These are phyloP conservation scores for Planococcus citri DNA, from an alignment of 1,140 invertebrate species.

Conservation along the genomic window DNA sequence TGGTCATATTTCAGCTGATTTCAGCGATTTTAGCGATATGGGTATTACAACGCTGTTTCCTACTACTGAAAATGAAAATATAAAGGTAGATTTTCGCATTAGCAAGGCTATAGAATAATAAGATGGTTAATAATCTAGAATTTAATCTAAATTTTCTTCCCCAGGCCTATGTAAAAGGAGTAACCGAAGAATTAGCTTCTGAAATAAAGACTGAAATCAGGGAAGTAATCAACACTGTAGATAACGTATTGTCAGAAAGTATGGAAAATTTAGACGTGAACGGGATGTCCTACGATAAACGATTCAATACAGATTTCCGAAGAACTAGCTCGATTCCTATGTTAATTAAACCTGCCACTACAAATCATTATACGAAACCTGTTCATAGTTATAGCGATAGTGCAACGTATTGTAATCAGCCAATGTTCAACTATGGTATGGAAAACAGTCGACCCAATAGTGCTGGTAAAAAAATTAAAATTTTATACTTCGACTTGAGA, in stretches of 20 bases:
- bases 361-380: slow-evolving; percentile 19
- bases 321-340: slow-evolving; percentile 24
- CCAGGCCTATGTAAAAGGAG: slow-evolving; percentile 56
- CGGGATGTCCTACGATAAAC: not conserved
- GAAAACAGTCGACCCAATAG: not conserved
- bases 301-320: not conserved
- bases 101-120: not conserved
- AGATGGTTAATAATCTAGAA: not conserved
- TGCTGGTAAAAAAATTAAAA: too few species aligned
- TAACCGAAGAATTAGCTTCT: slow-evolving; percentile 60
- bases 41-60: slow-evolving; percentile 8
- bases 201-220: slow-evolving; percentile 69
- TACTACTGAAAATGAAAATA: not conserved
- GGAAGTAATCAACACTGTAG: slow-evolving; percentile 62
- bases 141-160: not conserved
- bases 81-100: not conserved
- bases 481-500: too few species aligned
- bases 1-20: not conserved
- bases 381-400: not conserved
- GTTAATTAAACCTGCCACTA: slow-evolving; percentile 17
- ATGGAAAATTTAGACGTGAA: slow-evolving; percentile 26
- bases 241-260: slow-evolving; percentile 56
- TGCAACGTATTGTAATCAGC: not conserved
- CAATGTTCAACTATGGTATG: not conserved
- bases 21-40: slow-evolving; percentile 12